These are phyloP conservation scores for Vesta saturnalis DNA, from an alignment of 2,888 invertebrate species.

Conservation along the genomic window DNA sequence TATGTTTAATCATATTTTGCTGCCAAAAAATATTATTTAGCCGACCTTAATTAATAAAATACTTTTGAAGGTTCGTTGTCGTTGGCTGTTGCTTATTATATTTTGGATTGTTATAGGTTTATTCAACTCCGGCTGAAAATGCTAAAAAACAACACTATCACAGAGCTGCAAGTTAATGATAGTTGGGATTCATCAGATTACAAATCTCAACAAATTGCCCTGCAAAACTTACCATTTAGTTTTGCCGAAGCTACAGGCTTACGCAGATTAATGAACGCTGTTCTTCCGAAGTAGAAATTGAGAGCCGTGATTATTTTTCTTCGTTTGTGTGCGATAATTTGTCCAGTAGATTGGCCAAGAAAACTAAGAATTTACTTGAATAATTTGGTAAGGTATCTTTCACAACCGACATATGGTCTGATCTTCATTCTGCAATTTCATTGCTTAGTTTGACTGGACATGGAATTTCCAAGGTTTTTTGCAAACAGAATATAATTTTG, in stretches of 20 bases:
- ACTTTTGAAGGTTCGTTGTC: too few relatives aligned
- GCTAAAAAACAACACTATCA: background rate
- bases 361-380: background rate
- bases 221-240: background rate
- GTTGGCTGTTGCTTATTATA: too few relatives aligned
- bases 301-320: background rate
- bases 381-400: constrained; percentile 3
- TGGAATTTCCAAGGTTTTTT: background rate
- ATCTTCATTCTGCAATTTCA: background rate
- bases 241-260: background rate
- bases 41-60: background rate
- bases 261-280: constrained; percentile 4
- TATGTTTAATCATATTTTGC: too few relatives aligned
- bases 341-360: background rate
- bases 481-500: background rate
- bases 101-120: too few relatives aligned
- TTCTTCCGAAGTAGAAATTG: background rate
- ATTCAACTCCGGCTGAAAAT: too few relatives aligned
- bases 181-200: background rate
- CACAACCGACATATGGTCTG: background rate
- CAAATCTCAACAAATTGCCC: too few relatives aligned
- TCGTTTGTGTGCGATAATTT: background rate
- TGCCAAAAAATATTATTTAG: too few relatives aligned
- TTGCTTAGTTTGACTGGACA: constrained; percentile 6
- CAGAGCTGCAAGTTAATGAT: background rate